Evolutionary conservation across 2,888 invertebrate species (phyloP), one percentile per base, ranked within the genome.

Genomic region (Calephelis perditalis): DNA sequence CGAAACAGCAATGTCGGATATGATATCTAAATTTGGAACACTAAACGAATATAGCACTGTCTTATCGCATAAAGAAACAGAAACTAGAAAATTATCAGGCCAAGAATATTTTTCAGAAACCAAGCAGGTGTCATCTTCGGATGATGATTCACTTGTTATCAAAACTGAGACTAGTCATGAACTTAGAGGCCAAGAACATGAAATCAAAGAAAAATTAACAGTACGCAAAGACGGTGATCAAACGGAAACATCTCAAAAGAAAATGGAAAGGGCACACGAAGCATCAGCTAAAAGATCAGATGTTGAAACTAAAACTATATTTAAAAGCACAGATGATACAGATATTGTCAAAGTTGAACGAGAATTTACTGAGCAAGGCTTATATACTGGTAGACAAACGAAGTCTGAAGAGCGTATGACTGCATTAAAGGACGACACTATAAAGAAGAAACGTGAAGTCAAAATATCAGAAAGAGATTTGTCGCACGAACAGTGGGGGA

Each of bases 401-500:
- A 85, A 88, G 69, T 86, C 87, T 49, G 84, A 88, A 75, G 91
- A 92, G 70, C 86, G 82, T 71, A 89, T 91, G 82, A 91, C 91
- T 45, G 84, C 91, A 5, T 70, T 91, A 0, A 91, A 85, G 76
- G 91, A 91, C 65, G 91, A 89, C 66, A 87, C 83, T 7, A 72
- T 84, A 1, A 89, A 87, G 66, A 91, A 87, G 68, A 86, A 86
- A 67, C 82, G 90, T 61, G 91, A 91, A 73, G 76, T 91, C 0
- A 91, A 91, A 76, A 91, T 91, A 67, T 91, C 91, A 3, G 91
- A 91, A 75, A 77, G 91, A 69, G 91, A 91, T 69, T 69, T 91
- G 65, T 90, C 84, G 7, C 90, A 91, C 71, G 91, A 91, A 66
- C 90, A 91, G 65, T 91, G 91, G 91, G 91, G 91, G 6, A 91